Evolutionary conservation across 2,888 invertebrate species (phyloP), one percentile per base, ranked within the genome.

Genomic region (Melanotus villosus): DNA sequence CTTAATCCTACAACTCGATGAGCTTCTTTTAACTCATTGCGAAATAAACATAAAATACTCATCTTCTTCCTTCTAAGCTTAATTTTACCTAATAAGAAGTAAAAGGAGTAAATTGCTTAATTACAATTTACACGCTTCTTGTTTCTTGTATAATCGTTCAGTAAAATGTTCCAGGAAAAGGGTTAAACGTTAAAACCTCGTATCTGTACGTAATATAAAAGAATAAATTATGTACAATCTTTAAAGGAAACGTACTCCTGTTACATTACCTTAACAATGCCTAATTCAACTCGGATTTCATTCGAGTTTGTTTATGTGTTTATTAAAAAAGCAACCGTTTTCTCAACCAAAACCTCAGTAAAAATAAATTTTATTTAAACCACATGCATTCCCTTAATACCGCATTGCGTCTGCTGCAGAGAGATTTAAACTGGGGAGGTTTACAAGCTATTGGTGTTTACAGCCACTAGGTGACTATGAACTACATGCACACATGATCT

Each of bases 341-440:
- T n/a, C n/a, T n/a, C n/a, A n/a, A n/a, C 9, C 1, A 16, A 41
- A 41, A 45, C 16, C 18, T 0, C 12, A 34, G n/a, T 1, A 34
- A 64, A 41, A n/a, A n/a, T n/a, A 57, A 65, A 65, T 45, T 43
- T 19, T 0, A 50, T 47, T 59, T 23, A 50, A 38, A 50, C 58
- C 45, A 50, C 59, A 59, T 50, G 50, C 50, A 65, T 57, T 45
- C 30, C 23, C 19, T 47, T 56, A 43, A 32, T 57, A 41, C 65
- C 34, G 65, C 65, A 65, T 30, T 65, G 65, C 65, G 65, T 47
- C 58, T 50, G 34, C 65, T 65, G 65, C 65, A 36, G 50, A 30
- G 57, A 56, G 38, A 50, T 45, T 56, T 32, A 64, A 64, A 64
- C 45, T 32, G 19, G 14, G 16, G 10, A n/a, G 32, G 41, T 65